Evolutionary conservation across 2,797 vertebrate genomes (phyloP), one percentile per base, ranked within the genome.

Genomic region (Siniperca scherzeri): DNA sequence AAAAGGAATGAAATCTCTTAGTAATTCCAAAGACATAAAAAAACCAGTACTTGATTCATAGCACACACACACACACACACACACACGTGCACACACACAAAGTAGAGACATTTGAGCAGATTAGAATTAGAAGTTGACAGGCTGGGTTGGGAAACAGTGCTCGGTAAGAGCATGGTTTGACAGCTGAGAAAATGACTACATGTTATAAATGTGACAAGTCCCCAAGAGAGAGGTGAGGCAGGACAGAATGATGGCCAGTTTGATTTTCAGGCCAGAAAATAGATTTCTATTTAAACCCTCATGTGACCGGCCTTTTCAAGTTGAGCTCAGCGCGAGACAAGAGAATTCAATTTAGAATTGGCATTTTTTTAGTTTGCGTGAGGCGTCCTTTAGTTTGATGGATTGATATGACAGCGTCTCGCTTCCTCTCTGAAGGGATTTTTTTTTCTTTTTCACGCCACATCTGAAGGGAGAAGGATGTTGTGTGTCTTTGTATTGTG

Each of bases 111-210:
- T 78, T 74, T 56, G 78, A 74, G 81, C 78, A 64, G 89, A 92
- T 92, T 87, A 82, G 85, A 90, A 91, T 92, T 84, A 66, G 73
- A 89, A 76, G 87, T 83, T 91, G 89, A 88, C 88, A 80, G 85
- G 81, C 74, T 74, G 87, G 74, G 88, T 82, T 77, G 81, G 25
- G 76, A 68, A 84, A 82, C 86, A 53, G 75, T 87, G 89, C 79
- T 77, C 60, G 80, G 82, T 85, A 87, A 87, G 83, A 87, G 85
- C 88, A 86, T 2, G 70, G 75, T 85, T 82, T 96, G 96, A 96
- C 96, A 96, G 95, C 91, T 92, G 90, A 95, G 95, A 95, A 96
- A 96, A 96, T 95, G 93, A 93, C 93, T 94, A 83, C 93, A 90
- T 95, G 93, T 93, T 94, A 89, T 90, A 93, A 93, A 94, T 92